Conservation (phyloP, 2,888 invertebrate species). For the Salticus scenicus region DNA sequence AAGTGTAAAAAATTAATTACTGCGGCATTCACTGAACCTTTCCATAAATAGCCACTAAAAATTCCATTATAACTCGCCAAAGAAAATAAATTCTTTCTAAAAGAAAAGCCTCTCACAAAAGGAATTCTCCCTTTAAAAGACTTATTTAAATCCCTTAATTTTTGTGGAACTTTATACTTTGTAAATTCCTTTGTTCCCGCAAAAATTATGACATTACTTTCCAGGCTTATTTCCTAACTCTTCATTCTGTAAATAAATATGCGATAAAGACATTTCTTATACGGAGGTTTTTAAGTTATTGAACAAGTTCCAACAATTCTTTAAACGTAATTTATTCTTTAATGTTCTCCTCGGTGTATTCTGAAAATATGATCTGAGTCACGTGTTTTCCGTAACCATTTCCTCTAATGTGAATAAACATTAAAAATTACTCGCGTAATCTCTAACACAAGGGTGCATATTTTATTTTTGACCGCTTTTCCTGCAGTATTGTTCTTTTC, state of each 20-base stretch:
- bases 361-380: neutral
- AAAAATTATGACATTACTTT: too few relatives aligned
- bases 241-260: neutral
- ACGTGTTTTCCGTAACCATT: neutral
- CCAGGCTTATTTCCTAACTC: neutral
- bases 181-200: too few relatives aligned
- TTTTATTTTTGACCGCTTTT: neutral
- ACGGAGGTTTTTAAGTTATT: constrained; percentile 7
- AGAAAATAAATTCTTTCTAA: too few relatives aligned
- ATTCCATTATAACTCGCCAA: too few relatives aligned
- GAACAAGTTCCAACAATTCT: neutral
- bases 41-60: too few relatives aligned
- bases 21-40: too few relatives aligned
- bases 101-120: too few relatives aligned
- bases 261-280: neutral
- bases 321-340: constrained; percentile 5
- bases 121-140: too few relatives aligned
- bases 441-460: neutral
- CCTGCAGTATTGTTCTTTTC: neutral
- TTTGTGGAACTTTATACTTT: neutral
- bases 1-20: too few relatives aligned
- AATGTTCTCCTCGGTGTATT: neutral
- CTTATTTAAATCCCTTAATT: neutral
- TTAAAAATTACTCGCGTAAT: neutral
- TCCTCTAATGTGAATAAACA: constrained; percentile 10